phyloP scores from a whole-genome alignment of 2,888 invertebrate genomes.

The Sepioteuthis lessoniana region DNA sequence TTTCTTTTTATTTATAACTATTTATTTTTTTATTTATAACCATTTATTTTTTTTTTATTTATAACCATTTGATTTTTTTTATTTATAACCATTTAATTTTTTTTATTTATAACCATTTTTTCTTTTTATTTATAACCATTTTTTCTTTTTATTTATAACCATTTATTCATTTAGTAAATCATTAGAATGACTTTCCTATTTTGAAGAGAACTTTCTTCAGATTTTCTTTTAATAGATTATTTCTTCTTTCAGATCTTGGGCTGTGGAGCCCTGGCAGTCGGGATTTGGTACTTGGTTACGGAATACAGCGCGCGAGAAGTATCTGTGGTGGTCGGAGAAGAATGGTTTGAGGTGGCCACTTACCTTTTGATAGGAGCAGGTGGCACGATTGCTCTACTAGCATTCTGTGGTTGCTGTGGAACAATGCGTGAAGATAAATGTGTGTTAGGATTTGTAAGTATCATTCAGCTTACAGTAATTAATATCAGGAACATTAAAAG shows the following conservation, averaged over 20 bases:
- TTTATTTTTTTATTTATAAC: too few species aligned
- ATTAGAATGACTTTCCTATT: too few species aligned
- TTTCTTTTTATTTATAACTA: too few species aligned
- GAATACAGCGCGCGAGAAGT: slow-evolving; percentile 70
- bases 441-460: slow-evolving; percentile 71
- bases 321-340: slow-evolving; percentile 66
- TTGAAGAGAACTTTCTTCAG: too few species aligned
- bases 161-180: too few species aligned
- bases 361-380: slow-evolving; percentile 69
- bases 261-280: slow-evolving; percentile 66
- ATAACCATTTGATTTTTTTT: too few species aligned
- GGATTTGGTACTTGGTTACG: slow-evolving; percentile 69
- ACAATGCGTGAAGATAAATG: slow-evolving; percentile 71
- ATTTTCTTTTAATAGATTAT: background rate
- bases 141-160: too few species aligned
- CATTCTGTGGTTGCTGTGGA: slow-evolving; percentile 71
- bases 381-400: slow-evolving; percentile 68
- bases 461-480: background rate
- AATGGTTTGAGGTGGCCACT: slow-evolving; percentile 68
- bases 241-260: slow-evolving; percentile 64
- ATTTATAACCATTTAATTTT: too few species aligned
- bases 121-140: too few species aligned
- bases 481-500: too few species aligned
- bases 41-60: too few species aligned
- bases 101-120: too few species aligned